A percentile compares a stretch with the other conserved stretches of the same genome.
Evolutionary conservation across 2,113 vertebrate species (phyloP).

Genomic region (Sinocyclocheilus maitianheensis): DNA sequence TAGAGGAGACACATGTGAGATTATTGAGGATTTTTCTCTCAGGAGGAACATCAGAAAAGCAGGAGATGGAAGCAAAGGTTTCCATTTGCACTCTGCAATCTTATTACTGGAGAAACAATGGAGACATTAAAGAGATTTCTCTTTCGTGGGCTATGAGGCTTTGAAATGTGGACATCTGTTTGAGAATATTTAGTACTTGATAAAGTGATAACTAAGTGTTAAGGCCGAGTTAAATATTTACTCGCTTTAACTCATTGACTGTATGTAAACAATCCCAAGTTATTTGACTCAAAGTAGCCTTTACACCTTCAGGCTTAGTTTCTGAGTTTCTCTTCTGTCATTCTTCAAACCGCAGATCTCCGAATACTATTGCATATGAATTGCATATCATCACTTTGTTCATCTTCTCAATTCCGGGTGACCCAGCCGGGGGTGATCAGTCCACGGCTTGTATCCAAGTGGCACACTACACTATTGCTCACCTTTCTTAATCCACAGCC

Average conservation of each 20-base stretch:
- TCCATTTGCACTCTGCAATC: neutral
- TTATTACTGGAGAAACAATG: neutral
- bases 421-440: too few relatives aligned
- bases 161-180: neutral
- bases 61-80: neutral
- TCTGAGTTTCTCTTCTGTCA: neutral
- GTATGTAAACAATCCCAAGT: slow-evolving; percentile 4
- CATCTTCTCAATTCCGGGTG: too few relatives aligned
- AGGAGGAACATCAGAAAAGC: neutral
- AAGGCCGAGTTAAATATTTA: neutral
- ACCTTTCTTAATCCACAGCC: too few relatives aligned
- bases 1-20: too few relatives aligned
- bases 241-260: neutral
- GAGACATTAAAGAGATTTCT: neutral
- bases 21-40: too few relatives aligned
- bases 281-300: neutral
- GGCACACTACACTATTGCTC: too few relatives aligned
- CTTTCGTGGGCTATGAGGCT: neutral
- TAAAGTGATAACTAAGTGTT: neutral
- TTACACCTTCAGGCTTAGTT: neutral
- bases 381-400: neutral
- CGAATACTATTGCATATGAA: neutral
- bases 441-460: too few relatives aligned
- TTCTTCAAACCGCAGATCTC: neutral
- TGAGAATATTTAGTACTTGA: neutral